These are phyloP conservation scores for Cydia strobilella DNA, from an alignment of 1,140 invertebrate genomes.

Conservation along the genomic window DNA sequence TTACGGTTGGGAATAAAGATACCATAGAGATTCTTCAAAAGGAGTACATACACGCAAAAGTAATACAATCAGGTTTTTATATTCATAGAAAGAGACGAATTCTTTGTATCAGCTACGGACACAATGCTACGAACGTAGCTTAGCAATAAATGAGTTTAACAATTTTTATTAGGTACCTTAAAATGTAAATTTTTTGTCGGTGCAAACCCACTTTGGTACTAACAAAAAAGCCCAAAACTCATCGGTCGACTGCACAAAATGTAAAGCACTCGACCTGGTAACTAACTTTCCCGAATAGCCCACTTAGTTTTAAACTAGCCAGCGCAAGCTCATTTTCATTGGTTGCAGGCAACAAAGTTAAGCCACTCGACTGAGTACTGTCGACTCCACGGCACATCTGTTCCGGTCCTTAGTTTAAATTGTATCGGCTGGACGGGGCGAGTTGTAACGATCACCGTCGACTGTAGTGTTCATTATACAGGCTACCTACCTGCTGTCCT, in stretches of 20 bases:
- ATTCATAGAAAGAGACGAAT: too few relatives aligned
- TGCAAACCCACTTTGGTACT: neutral
- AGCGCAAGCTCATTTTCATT: neutral
- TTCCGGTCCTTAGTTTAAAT: slow-evolving; percentile 27
- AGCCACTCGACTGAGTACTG: neutral
- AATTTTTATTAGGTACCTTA: too few relatives aligned
- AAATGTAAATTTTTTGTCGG: too few relatives aligned
- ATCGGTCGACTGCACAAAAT: too few relatives aligned
- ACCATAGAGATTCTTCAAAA: neutral
- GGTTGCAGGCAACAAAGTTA: neutral
- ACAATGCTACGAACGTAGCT: too few relatives aligned
- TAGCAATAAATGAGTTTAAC: too few relatives aligned
- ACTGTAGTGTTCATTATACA: neutral
- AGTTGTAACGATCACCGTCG: slow-evolving; percentile 15
- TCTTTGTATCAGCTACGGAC: too few relatives aligned
- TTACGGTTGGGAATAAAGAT: slow-evolving; percentile 35
- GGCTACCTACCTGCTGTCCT: neutral
- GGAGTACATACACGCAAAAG: too few relatives aligned
- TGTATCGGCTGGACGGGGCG: slow-evolving; percentile 22
- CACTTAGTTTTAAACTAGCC: slow-evolving; percentile 10
- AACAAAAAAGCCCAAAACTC: too few relatives aligned
- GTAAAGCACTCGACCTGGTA: neutral
- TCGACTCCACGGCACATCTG: slow-evolving; percentile 21
- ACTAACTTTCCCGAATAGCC: neutral
- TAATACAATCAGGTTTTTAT: too few relatives aligned